A percentile compares a stretch with the other conserved stretches of the same genome.
Evolutionary conservation across 2,797 vertebrate species (phyloP).

Genomic region (Prionace glauca): DNA sequence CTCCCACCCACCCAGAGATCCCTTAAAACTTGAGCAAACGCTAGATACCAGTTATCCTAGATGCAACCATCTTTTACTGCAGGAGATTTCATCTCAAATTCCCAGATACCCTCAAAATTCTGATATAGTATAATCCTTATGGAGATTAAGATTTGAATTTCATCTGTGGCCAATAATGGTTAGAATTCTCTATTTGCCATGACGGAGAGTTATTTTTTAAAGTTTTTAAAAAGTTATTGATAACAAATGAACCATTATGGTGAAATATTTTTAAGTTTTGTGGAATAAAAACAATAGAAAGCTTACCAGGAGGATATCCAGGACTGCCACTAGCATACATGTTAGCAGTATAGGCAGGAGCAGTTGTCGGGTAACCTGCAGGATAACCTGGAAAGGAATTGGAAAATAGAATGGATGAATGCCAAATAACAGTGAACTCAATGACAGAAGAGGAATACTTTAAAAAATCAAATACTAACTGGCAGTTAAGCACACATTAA

Average conservation of each 20-base stretch:
- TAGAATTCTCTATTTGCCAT: neutral
- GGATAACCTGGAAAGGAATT: slow-evolving; percentile 75
- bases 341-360: slow-evolving; percentile 89
- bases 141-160: neutral
- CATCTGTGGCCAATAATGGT: neutral
- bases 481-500: neutral
- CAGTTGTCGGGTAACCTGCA: slow-evolving; percentile 82
- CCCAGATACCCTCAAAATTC: neutral
- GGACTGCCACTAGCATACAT: slow-evolving; percentile 92
- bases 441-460: slow-evolving; percentile 24
- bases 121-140: neutral
- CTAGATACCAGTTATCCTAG: neutral
- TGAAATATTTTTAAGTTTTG: neutral
- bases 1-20: neutral
- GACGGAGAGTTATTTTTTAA: neutral
- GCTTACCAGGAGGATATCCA: slow-evolving; percentile 90
- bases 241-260: neutral
- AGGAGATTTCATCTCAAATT: neutral
- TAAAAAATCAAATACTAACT: neutral
- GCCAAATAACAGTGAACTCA: slow-evolving; percentile 32
- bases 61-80: neutral
- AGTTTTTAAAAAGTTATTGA: neutral
- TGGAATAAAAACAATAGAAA: neutral
- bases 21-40: neutral
- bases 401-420: neutral